Base-by-base conservation (phyloP, 1,140 invertebrate genomes). In the Anastrepha obliqua region DNA sequence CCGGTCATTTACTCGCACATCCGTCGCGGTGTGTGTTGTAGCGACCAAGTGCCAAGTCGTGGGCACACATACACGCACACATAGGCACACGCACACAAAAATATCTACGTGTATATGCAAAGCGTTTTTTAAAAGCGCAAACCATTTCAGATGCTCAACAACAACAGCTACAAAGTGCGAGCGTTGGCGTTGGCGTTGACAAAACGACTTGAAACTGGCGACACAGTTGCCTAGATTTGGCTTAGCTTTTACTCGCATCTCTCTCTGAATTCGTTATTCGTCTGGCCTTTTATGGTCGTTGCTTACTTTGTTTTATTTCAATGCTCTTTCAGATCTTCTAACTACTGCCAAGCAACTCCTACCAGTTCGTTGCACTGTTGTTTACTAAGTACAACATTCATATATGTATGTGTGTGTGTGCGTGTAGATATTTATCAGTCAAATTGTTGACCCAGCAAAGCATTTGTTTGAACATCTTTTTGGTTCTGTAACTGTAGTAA, bases 1-100 rank as follows among this genome's bases (percentile, higher is more conserved):
- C 87, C 81, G 87, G 87, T 86, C 81, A 88, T 88, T 88, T 88
- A 86, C 51, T 86, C 55, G 87, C 85, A 86, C 81, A 88, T 86
- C 87, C 81, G 87, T 88, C 86, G 58, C 29, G 29, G 29, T 29
- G 29, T 29, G n/a, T 65, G 15, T 44, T 44, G 42, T 58, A 86
- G 67, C 9, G 13, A 55, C 47, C 47, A 55, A 20, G 47, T 55
- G 74, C 17, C 74, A 81, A 55, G 47, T 81, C 44, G 64, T 55
- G 42, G 39, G 29, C 58, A 55, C 47, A 55, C 74, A 55, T 17
- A 55, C 74, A 81, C 44, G 2, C 47, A 5, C 13, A 62, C 17
- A 62, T 62, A 62, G 5, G 15, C 15, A 62, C 17, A 62, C 15
- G 13, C 60, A 62, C 4, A 62, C 13, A 62, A 0, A 62, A 7